Conservation (phyloP, 2,113 vertebrate species). For the Centropus bengalensis region DNA sequence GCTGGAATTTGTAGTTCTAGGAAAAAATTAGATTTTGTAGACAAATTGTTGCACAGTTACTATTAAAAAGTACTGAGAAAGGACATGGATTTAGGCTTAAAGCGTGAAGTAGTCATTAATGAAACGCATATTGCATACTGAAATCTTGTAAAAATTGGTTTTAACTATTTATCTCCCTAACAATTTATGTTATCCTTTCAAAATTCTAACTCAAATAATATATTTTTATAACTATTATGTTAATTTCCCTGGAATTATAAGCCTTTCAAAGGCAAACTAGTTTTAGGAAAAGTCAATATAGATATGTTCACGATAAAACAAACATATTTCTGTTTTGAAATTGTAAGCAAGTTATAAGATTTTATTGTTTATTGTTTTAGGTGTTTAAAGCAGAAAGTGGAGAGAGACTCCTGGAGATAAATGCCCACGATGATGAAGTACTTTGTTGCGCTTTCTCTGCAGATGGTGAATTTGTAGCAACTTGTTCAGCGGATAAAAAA, state of each 20-base stretch:
- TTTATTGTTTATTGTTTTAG: constrained; percentile 69
- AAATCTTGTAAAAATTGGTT: not conserved
- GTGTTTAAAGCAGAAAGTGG: constrained; percentile 92
- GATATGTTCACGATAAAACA: not conserved
- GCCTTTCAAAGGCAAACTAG: not conserved
- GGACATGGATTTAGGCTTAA: not conserved
- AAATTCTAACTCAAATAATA: not conserved
- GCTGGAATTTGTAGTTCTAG: not conserved
- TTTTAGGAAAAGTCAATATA: not conserved
- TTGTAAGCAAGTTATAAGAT: not conserved
- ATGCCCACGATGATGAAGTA: constrained; percentile 91
- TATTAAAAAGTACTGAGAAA: not conserved
- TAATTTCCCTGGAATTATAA: not conserved
- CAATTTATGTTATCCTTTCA: not conserved
- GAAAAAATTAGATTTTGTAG: not conserved
- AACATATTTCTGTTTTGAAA: not conserved
- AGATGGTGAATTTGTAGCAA: constrained; percentile 87
- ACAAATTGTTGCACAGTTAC: not conserved
- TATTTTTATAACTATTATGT: not conserved
- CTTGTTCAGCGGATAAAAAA: constrained; percentile 92
- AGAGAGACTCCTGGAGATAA: constrained; percentile 87
- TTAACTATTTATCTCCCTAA: not conserved
- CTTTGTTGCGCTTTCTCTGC: constrained; percentile 92
- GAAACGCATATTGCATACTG: not conserved
- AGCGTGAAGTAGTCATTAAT: not conserved